These are phyloP conservation scores for Caprella mutica DNA, from an alignment of 2,888 invertebrate species.

Conservation along the genomic window DNA sequence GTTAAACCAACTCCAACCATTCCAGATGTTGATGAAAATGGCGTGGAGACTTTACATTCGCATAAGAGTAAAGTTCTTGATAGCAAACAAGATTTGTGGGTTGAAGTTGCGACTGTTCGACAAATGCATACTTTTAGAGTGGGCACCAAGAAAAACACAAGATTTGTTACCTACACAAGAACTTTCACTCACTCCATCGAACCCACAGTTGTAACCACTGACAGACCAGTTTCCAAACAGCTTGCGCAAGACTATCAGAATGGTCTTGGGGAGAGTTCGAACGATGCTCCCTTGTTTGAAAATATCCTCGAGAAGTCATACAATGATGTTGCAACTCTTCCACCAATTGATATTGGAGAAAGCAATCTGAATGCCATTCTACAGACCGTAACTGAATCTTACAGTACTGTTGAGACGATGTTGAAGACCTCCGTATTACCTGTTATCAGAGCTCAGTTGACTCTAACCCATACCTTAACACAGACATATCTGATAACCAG, in stretches of 20 bases:
- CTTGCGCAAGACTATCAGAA: constrained; percentile 38
- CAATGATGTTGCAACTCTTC: constrained; percentile 58
- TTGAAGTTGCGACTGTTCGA: constrained; percentile 29
- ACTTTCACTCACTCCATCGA: constrained; percentile 25
- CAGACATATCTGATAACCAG: constrained; percentile 80
- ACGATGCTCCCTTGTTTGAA: constrained; percentile 50
- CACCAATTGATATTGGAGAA: constrained; percentile 68
- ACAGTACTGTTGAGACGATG: constrained; percentile 78
- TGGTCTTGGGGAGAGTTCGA: constrained; percentile 59
- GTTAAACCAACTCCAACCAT: constrained; percentile 12
- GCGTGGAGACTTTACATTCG: constrained; percentile 24
- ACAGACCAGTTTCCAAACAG: constrained; percentile 42
- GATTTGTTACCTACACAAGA: constrained; percentile 31
- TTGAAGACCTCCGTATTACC: constrained; percentile 80
- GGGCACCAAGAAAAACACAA: constrained; percentile 29
- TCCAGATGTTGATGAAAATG: constrained; percentile 3
- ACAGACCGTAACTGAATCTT: constrained; percentile 79
- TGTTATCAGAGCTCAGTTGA: constrained; percentile 58
- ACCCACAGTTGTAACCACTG: constrained; percentile 10
- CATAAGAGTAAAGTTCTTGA: constrained; percentile 5
- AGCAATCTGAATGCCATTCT: constrained; percentile 51
- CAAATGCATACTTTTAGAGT: constrained; percentile 31
- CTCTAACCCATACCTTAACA: constrained; percentile 67
- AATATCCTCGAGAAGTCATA: constrained; percentile 35
- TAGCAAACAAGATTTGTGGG: constrained; percentile 13